Percentiles rank a stretch among this genome's conserved stretches.
phyloP scores from a whole-genome alignment of 2,797 vertebrate genomes.

The Mormyrus proboscirostris region DNA sequence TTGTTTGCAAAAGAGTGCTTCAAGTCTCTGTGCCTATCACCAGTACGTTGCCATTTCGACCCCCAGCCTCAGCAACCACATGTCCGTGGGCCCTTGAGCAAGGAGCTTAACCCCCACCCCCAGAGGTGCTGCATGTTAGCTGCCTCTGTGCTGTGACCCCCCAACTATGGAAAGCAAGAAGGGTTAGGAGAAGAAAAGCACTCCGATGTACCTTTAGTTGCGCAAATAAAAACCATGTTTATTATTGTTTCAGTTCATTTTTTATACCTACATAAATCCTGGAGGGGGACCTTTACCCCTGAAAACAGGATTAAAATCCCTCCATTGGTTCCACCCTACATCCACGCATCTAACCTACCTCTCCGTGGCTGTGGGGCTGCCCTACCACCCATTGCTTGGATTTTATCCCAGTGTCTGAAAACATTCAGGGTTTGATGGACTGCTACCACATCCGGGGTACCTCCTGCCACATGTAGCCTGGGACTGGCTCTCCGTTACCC shows the following conservation, averaged over 20 bases:
- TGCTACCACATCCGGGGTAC: not conserved
- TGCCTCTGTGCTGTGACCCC: not conserved
- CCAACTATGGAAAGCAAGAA: not conserved
- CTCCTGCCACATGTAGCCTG: not conserved
- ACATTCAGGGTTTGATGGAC: not conserved
- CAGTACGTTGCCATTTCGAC: not conserved
- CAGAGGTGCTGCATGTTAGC: not conserved
- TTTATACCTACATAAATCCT: not conserved
- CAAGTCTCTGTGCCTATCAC: not conserved
- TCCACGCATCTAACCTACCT: not conserved
- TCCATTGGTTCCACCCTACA: not conserved
- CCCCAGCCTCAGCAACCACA: not conserved
- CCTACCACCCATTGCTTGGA: not conserved
- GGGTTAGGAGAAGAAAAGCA: not conserved
- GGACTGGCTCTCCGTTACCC: not conserved
- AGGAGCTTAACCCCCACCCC: not conserved
- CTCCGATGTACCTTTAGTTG: not conserved
- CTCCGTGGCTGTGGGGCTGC: not conserved
- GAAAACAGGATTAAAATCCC: not conserved
- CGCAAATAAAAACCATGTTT: not conserved
- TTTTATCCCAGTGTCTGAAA: not conserved
- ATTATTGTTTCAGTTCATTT: not conserved
- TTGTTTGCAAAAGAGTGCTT: not conserved
- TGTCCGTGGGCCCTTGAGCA: not conserved
- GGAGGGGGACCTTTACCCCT: too few species aligned